Evolutionary conservation across 2,113 vertebrate genomes (phyloP), one percentile per base, ranked within the genome.

Genomic region (Alectura lathami): DNA sequence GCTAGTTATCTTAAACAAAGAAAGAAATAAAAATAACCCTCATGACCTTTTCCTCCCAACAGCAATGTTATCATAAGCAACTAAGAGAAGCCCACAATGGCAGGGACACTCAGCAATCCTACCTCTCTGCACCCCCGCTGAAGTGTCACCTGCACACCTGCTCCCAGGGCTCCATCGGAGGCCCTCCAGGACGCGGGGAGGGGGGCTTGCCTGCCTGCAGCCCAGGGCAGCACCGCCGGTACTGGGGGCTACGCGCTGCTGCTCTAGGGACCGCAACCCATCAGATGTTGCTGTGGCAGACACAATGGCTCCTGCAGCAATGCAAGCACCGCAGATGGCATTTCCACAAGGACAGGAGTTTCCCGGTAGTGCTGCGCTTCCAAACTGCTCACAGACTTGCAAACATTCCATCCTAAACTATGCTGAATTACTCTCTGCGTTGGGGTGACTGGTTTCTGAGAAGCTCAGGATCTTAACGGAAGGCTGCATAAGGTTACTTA

Each of bases 401-500:
- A 11, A 14, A 47, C 27, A 8, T 40, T n/a, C n/a, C n/a, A n/a
- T n/a, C n/a, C n/a, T n/a, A n/a, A n/a, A 21, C n/a, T 14, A 43
- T 59, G 9, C 22, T 4, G 27, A 38, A 18, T 38, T 82, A 18
- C 40, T 9, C 87, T 29, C 83, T 36, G 45, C 54, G 8, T 16
- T 20, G 13, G 34, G 53, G 57, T 42, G 32, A 29, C 68, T 1
- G 12, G 4, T 11, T 72, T 76, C 47, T 8, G 73, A 89, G 76
- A 45, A 34, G 86, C 83, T 85, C 64, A 17, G 17, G 74, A 36
- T 66, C 42, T 73, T 67, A 67, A 72, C 36, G n/a, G 73, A 36
- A 86, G 76, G 69, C 75, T 91, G 93, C 60, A 67, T 12, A 7
- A 91, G 81, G 88, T 88, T 77, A 76, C 72, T 42, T 68, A 57